Conservation (phyloP, 2,113 vertebrate genomes). For the Oryzias javanicus region DNA sequence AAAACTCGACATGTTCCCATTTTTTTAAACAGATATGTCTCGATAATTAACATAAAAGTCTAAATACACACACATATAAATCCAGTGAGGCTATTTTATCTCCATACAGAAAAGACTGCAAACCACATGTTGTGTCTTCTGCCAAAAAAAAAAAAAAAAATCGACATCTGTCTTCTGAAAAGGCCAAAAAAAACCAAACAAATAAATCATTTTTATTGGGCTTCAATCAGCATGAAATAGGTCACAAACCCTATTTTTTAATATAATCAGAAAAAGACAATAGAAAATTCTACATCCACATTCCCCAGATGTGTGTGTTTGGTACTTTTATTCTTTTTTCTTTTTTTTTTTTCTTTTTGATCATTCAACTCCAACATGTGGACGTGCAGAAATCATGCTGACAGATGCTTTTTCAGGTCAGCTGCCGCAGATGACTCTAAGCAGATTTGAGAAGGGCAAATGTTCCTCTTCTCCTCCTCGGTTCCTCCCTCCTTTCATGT, state of each 20-base stretch:
- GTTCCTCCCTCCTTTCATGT: constrained; percentile 15
- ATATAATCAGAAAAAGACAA: background rate
- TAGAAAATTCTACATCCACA: background rate
- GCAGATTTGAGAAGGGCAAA: constrained; percentile 35
- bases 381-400: constrained; percentile 28
- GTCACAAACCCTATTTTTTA: background rate
- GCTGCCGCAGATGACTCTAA: constrained; percentile 45
- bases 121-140: constrained; percentile 44
- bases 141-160: constrained; percentile 2
- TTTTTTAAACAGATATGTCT: no score
- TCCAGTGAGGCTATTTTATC: no score
- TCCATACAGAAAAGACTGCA: constrained; percentile 28
- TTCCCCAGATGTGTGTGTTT: no score
- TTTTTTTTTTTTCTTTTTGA: background rate
- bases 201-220: constrained; percentile 32
- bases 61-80: no score
- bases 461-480: constrained; percentile 35
- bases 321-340: no score
- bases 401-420: constrained; percentile 41
- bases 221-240: background rate
- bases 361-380: constrained; percentile 18
- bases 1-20: no score
- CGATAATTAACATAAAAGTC: no score
- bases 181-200: constrained; percentile 7
- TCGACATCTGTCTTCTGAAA: constrained; percentile 16